These are phyloP conservation scores for Typhlomys cinereus DNA, from an alignment of 2,113 vertebrate genomes.

Conservation along the genomic window DNA sequence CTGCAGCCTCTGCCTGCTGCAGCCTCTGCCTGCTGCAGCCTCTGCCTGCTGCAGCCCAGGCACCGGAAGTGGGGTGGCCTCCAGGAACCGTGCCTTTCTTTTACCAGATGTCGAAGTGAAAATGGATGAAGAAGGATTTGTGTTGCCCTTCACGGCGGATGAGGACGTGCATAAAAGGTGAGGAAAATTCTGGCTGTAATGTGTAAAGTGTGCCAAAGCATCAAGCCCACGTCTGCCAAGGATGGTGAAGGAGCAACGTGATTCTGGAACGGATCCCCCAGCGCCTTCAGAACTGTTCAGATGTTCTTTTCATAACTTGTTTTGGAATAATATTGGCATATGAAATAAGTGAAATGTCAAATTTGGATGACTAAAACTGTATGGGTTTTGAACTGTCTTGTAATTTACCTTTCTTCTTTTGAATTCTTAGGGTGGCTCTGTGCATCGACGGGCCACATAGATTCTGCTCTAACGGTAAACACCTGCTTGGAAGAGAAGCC, in stretches of 20 bases:
- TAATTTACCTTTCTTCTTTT: neutral
- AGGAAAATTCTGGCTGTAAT: neutral
- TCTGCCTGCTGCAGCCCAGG: neutral
- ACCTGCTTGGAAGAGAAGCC: constrained; percentile 92
- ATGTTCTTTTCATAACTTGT: neutral
- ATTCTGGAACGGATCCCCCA: too few relatives aligned
- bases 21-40: constrained; percentile 41
- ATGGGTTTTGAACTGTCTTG: neutral
- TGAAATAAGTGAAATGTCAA: neutral
- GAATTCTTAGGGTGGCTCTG: constrained; percentile 88
- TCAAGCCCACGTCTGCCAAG: neutral
- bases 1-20: too few relatives aligned
- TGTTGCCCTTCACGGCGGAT: constrained; percentile 85
- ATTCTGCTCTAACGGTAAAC: constrained; percentile 87
- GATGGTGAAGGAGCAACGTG: neutral
- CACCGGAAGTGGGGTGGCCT: constrained; percentile 25
- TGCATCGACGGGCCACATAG: constrained; percentile 93
- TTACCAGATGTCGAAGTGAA: constrained; percentile 94
- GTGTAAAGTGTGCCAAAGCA: neutral
- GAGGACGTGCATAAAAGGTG: constrained; percentile 91
- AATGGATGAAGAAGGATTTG: constrained; percentile 92
- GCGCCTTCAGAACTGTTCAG: too few relatives aligned
- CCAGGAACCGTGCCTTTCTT: constrained; percentile 55
- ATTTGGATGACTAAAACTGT: neutral
- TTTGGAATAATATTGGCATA: neutral